These are phyloP conservation scores for Crocallis elinguaria DNA, from an alignment of 2,888 invertebrate genomes.

Conservation along the genomic window DNA sequence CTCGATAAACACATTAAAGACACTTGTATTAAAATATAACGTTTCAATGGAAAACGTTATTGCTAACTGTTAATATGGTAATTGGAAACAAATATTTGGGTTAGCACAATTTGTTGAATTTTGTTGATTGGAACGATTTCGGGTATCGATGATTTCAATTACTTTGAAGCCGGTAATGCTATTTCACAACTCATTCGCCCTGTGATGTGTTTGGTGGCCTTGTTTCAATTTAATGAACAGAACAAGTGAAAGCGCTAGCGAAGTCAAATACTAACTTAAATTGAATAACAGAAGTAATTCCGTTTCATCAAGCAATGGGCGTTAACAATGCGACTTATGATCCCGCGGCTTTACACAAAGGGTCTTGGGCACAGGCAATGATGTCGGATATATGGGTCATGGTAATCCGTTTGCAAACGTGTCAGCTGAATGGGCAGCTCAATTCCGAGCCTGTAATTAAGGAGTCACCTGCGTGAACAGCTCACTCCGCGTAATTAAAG, in stretches of 20 bases:
- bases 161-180: constrained; percentile 2
- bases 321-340: constrained; percentile 28
- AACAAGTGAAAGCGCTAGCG: neutral
- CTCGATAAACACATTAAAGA: constrained; percentile 46
- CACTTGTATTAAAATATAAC: constrained; percentile 47
- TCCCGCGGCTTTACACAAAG: constrained; percentile 28
- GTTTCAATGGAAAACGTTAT: constrained; percentile 40
- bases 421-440: constrained; percentile 81
- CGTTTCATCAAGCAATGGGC: constrained; percentile 11
- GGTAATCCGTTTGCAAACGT: constrained; percentile 78
- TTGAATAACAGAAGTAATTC: constrained; percentile 1
- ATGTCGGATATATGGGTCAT: constrained; percentile 60
- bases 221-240: neutral
- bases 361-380: constrained; percentile 16
- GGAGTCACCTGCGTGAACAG: constrained; percentile 83
- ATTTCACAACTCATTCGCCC: constrained; percentile 10
- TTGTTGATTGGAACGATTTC: constrained; percentile 16
- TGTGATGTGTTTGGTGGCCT: neutral
- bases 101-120: constrained; percentile 27
- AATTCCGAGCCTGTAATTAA: constrained; percentile 80
- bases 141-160: constrained; percentile 13
- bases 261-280: neutral
- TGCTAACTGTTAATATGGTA: constrained; percentile 30
- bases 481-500: constrained; percentile 81
- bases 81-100: constrained; percentile 32